phyloP scores from a whole-genome alignment of 2,888 invertebrate genomes.

The Diaprepes abbreviatus region DNA sequence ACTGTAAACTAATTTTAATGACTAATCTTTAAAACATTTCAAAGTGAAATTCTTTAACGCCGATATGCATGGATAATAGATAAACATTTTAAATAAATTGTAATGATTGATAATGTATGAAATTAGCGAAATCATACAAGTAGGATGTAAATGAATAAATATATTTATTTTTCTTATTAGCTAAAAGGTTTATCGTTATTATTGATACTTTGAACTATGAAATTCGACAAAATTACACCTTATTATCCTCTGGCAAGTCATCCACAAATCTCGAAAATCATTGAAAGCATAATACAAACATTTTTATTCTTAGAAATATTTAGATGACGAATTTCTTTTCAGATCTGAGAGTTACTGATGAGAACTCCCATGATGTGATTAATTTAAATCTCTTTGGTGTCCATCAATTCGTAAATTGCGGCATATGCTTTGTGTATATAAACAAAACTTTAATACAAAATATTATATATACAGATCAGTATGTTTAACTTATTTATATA shows the following conservation, averaged over 20 bases:
- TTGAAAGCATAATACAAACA: slow-evolving; percentile 15
- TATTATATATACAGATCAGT: background rate
- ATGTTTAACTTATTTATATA: background rate
- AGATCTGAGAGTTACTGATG: slow-evolving; percentile 12
- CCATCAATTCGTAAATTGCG: slow-evolving; percentile 2
- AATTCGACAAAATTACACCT: background rate
- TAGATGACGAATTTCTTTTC: slow-evolving; percentile 12
- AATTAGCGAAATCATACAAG: slow-evolving; percentile 5
- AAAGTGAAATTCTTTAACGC: background rate
- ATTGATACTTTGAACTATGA: background rate
- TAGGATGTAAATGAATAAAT: background rate
- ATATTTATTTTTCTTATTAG: background rate
- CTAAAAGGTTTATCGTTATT: background rate
- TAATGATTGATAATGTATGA: slow-evolving; percentile 2
- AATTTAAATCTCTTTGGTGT: slow-evolving; percentile 21
- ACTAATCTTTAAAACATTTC: background rate
- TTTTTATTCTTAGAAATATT: slow-evolving; percentile 11
- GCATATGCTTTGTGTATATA: slow-evolving; percentile 1
- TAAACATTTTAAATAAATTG: slow-evolving; percentile 4
- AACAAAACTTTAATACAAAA: background rate
- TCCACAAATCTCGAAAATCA: background rate
- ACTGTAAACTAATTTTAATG: background rate
- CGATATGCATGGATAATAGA: background rate
- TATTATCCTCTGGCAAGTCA: background rate
- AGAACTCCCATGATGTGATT: slow-evolving; percentile 15